phyloP scores from a whole-genome alignment of 2,113 vertebrate species.

The Sialia sialis region DNA sequence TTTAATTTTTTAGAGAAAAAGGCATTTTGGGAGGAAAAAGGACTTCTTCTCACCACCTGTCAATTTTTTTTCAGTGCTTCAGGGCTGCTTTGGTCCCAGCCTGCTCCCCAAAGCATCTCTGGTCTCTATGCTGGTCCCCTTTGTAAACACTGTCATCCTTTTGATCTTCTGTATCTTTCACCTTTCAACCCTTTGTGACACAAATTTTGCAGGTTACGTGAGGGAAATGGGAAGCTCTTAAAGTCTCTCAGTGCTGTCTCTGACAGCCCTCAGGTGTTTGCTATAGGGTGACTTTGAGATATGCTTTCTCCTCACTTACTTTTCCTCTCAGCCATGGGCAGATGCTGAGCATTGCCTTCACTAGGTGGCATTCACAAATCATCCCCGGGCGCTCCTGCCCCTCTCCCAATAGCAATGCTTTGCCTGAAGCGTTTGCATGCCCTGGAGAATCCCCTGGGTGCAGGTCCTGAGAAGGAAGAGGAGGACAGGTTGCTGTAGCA shows the following conservation, averaged over 20 bases:
- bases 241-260: neutral
- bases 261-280: neutral
- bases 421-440: neutral
- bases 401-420: neutral
- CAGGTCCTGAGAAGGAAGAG: neutral
- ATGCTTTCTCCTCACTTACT: neutral
- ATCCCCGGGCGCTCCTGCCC: accelerated
- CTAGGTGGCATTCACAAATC: neutral
- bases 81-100: neutral
- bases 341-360: neutral
- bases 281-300: neutral
- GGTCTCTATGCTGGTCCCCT: neutral
- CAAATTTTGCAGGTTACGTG: neutral
- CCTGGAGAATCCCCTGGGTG: neutral
- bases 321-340: accelerated
- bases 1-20: neutral
- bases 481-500: neutral
- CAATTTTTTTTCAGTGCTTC: neutral
- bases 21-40: neutral
- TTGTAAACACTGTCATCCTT: neutral
- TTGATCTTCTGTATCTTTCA: neutral
- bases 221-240: neutral
- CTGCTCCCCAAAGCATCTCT: neutral
- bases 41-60: neutral
- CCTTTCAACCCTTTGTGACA: neutral